These are phyloP conservation scores for Orchesellides sinensis DNA, from an alignment of 2,888 invertebrate genomes.

Conservation along the genomic window DNA sequence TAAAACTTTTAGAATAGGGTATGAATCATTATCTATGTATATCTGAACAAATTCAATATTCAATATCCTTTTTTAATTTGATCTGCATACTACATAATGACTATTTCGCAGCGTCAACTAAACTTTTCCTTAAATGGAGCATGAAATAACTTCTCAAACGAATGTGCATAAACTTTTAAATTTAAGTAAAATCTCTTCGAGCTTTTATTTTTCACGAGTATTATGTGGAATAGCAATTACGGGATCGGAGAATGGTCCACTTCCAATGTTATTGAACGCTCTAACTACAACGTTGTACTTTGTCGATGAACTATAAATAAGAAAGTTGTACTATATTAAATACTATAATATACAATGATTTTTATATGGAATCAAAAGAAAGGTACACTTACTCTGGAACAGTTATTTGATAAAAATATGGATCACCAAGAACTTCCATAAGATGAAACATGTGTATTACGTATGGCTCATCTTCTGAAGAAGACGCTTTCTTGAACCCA, in stretches of 20 bases:
- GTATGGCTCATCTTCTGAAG: slow-evolving; percentile 44
- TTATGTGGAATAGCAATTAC: slow-evolving; percentile 37
- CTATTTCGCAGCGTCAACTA: too few species aligned
- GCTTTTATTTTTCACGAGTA: too few species aligned
- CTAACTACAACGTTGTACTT: slow-evolving; percentile 89
- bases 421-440: slow-evolving; percentile 45
- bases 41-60: too few species aligned
- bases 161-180: too few species aligned
- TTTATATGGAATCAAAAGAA: neutral
- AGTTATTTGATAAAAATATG: slow-evolving; percentile 35
- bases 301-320: slow-evolving; percentile 16
- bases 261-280: slow-evolving; percentile 91
- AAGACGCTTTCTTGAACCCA: slow-evolving; percentile 55
- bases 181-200: too few species aligned
- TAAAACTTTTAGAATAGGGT: too few species aligned
- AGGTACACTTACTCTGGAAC: slow-evolving; percentile 63
- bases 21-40: too few species aligned
- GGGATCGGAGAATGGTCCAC: slow-evolving; percentile 87
- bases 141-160: too few species aligned
- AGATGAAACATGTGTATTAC: slow-evolving; percentile 48
- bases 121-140: too few species aligned
- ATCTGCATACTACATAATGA: too few species aligned
- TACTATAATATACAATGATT: neutral
- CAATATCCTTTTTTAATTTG: too few species aligned
- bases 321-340: neutral